Base-by-base conservation (phyloP, 2,888 invertebrate species). In the Hecatera dysodea region DNA sequence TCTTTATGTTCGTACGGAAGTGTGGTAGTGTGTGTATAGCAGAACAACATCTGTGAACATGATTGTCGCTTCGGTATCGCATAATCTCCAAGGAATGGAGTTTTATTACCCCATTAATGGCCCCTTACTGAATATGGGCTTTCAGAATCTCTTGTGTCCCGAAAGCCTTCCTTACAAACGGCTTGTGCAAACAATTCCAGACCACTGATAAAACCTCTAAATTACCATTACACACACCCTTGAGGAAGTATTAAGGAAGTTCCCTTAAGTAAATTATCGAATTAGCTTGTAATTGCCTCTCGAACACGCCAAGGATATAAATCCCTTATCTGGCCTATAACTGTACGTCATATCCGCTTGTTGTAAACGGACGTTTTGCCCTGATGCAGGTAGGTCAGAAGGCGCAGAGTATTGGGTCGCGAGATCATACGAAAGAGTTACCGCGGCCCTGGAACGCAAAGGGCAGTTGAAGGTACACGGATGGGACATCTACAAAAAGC, bases 231-330 rank as follows among this genome's bases (percentile, higher is more conserved):
- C 6, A 55, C 53, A 50, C 52, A 48, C 65, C 56, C 24, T 55
- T 44, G n/a, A 53, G 57, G 66, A 78, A 76, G 50, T 56, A 65
- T 61, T 62, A 65, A 59, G 61, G 33, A 67, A 65, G 57, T 68
- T 44, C 4, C 48, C 5, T n/a, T 48, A 24, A 53, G 63, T 61
- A 50, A 75, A 66, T 69, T 59, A 80, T 78, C 59, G 55, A 80
- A 80, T 80, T 75, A 80, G 27, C 33, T 66, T 63, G 48, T 78
- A 75, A 80, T 75, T 52, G 50, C 61, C 42, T 44, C 46, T 12
- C 63, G 61, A 52, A 59, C 80, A 78, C 69, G 78, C 68, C 22
- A 55, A 46, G 44, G 39, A 19, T 50, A 68, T 78, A 75, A 75
- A 80, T 66, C 33, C 59, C 50, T 60, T 75, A 69, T 68, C 65